Base-by-base conservation (phyloP, 1,140 invertebrate species). In the Grapholita molesta region DNA sequence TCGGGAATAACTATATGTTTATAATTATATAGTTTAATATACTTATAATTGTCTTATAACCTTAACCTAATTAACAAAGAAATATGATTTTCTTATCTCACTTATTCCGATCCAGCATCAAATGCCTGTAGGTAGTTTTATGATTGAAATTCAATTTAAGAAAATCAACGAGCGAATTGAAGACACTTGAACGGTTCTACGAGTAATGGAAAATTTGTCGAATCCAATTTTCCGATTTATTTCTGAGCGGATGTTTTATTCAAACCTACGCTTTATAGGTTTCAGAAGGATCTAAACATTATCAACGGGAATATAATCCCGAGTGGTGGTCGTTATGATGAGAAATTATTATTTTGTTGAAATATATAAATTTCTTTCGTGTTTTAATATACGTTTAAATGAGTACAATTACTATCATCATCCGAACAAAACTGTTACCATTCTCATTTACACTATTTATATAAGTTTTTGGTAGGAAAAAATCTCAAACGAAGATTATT, bases 191-290 rank as follows among this genome's bases (percentile, higher is more conserved):
- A 61, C 55, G 28, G 21, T 61, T 61, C 55, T 61, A 32, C 28
- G 55, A 61, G 55, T 61, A 61, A 61, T 61, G 55, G 55, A 61
- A 61, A 61, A 61, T 61, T 61, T 61, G 55, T 61, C 55, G 55
- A 61, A 61, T 61, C 24, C 55, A 61, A 61, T 61, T 61, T 61
- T 61, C 24, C 12, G 25, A 61, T 61, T 61, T 61, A 61, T 28
- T 28, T 61, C 15, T 28, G 25, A 48, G 24, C n/a, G 55, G 25
- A 61, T 28, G 55, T 61, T 61, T 61, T 61, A 61, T 61, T 61
- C 55, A 61, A 61, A 61, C 55, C 25, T 28, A 61, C 55, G 55
- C n/a, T n/a, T n/a, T n/a, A n/a, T 61, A 61, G 55, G 24, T 61
- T 61, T 61, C 28, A 61, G 15, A 61, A 28, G n/a, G 23, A 32